phyloP scores from a whole-genome alignment of 2,797 vertebrate species.

The Ctenochaetus hawaiiensis region DNA sequence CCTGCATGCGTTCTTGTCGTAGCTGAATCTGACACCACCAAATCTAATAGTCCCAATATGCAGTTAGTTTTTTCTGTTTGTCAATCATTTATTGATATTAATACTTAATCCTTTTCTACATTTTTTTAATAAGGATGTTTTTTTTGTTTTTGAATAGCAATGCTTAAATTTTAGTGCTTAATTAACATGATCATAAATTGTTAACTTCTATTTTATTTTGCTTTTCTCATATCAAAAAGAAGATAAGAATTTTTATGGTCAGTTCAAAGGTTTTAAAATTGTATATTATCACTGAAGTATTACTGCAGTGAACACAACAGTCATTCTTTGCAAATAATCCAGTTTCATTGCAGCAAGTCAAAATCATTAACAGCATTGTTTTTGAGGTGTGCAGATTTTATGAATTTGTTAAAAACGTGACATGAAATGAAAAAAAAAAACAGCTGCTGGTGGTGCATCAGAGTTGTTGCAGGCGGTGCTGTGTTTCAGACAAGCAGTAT shows the following conservation, averaged over 20 bases:
- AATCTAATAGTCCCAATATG: background rate
- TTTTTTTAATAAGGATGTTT: background rate
- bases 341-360: slow-evolving; percentile 3
- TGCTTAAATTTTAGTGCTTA: background rate
- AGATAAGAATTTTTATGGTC: background rate
- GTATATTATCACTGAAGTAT: background rate
- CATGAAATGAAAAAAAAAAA: background rate
- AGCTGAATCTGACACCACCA: background rate
- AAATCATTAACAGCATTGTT: background rate
- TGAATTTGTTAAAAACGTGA: background rate
- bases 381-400: slow-evolving; percentile 2
- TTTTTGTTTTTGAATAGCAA: background rate
- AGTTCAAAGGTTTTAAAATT: slow-evolving; percentile 6
- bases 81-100: background rate
- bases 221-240: background rate
- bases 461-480: background rate
- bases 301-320: background rate
- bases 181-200: background rate
- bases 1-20: background rate
- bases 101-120: background rate
- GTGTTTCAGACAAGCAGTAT: background rate
- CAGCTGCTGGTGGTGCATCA: background rate
- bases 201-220: background rate
- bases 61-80: background rate
- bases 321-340: slow-evolving; percentile 6